A percentile compares a stretch with the other conserved stretches of the same genome.
Conservation (phyloP, 2,888 invertebrate species). For the Brachyptera risi region DNA sequence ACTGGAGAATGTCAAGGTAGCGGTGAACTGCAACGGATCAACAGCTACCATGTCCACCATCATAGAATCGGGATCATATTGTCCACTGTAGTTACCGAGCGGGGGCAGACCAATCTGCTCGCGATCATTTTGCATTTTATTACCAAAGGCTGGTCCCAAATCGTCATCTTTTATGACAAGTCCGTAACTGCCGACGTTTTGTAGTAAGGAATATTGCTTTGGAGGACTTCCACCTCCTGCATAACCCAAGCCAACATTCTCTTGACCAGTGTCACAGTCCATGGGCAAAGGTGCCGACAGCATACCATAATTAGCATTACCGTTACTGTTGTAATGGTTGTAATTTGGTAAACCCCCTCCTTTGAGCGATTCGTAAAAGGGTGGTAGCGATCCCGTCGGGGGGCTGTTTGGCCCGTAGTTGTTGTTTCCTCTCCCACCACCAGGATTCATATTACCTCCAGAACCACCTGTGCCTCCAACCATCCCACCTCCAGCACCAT, state of each 20-base stretch:
- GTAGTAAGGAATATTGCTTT: slow-evolving; percentile 74
- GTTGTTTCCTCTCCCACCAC: slow-evolving; percentile 54
- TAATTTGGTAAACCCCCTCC: slow-evolving; percentile 49
- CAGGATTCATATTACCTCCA: slow-evolving; percentile 54
- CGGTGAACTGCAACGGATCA: slow-evolving; percentile 78
- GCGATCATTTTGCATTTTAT: slow-evolving; percentile 42
- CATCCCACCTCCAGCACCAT: slow-evolving; percentile 44
- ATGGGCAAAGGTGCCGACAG: slow-evolving; percentile 66
- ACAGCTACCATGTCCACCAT: slow-evolving; percentile 80
- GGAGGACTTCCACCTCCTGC: slow-evolving; percentile 20
- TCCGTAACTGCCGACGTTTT: slow-evolving; percentile 73
- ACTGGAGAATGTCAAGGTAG: slow-evolving; percentile 73
- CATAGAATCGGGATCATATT: slow-evolving; percentile 53
- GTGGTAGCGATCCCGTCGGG: slow-evolving; percentile 82
- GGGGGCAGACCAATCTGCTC: slow-evolving; percentile 40
- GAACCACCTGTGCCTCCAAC: slow-evolving; percentile 24
- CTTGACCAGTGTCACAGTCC: slow-evolving; percentile 69
- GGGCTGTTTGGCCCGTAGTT: slow-evolving; percentile 80
- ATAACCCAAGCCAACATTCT: slow-evolving; percentile 38
- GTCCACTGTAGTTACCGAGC: slow-evolving; percentile 52
- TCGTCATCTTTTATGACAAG: slow-evolving; percentile 72
- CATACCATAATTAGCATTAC: slow-evolving; percentile 56
- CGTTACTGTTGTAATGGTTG: slow-evolving; percentile 55
- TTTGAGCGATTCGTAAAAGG: slow-evolving; percentile 83
- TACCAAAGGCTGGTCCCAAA: slow-evolving; percentile 18